Conservation (phyloP, 2,113 vertebrate species). For the Gavialis gangeticus region DNA sequence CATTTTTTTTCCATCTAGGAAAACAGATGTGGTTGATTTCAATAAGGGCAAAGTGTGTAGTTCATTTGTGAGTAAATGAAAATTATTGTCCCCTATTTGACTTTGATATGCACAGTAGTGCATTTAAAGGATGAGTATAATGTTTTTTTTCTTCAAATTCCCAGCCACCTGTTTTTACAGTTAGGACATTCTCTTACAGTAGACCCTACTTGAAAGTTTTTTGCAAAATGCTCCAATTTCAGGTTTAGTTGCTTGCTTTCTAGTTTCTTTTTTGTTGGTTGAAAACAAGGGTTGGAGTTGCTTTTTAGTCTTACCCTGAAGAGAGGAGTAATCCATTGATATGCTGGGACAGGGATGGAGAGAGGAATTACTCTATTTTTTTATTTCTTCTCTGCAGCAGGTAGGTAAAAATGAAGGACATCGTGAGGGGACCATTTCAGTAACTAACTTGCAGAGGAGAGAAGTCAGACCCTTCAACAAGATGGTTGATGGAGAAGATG, state of each 20-base stretch:
- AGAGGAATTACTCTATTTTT: background rate
- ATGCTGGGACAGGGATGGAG: background rate
- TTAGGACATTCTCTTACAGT: background rate
- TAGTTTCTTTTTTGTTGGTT: background rate
- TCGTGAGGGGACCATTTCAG: background rate
- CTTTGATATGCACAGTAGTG: background rate
- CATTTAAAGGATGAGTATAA: background rate
- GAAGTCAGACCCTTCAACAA: background rate
- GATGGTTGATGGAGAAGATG: background rate
- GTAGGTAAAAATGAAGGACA: conserved; percentile 14
- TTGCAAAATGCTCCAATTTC: background rate
- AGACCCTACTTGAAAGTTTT: background rate
- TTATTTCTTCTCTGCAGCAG: background rate
- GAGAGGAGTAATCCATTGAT: background rate
- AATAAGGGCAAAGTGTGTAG: background rate
- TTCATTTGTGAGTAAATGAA: conserved; percentile 41
- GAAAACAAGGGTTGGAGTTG: background rate
- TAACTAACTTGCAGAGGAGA: background rate
- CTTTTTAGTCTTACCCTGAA: background rate
- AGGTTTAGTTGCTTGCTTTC: background rate
- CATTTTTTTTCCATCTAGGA: conserved; percentile 9
- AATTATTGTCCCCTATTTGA: background rate
- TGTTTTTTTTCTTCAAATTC: background rate
- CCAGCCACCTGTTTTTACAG: background rate
- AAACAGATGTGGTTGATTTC: background rate